Conservation (phyloP, 2,797 vertebrate genomes). For the Halcyon leucocephala region DNA sequence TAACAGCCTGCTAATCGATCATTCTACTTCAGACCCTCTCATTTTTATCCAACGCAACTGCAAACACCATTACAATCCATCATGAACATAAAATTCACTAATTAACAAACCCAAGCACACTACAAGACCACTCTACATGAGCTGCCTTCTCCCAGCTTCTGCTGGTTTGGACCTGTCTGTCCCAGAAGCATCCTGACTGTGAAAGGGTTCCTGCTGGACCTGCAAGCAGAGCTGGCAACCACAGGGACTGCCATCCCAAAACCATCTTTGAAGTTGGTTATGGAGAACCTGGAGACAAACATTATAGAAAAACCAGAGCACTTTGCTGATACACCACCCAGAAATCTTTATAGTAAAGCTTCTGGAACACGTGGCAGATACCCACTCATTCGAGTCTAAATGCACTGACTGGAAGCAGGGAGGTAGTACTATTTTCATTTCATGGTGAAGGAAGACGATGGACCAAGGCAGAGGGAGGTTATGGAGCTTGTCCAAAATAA, state of each 20-base stretch:
- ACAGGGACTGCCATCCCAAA: background rate
- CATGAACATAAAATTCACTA: background rate
- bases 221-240: background rate
- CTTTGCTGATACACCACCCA: background rate
- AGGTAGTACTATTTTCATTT: background rate
- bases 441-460: background rate
- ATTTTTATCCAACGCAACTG: background rate
- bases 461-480: background rate
- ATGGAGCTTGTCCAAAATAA: constrained; percentile 7
- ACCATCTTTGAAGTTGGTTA: background rate
- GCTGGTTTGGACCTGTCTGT: background rate
- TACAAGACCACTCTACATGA: background rate
- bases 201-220: background rate
- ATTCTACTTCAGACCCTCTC: background rate
- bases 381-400: background rate
- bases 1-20: background rate
- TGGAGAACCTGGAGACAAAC: background rate
- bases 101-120: background rate
- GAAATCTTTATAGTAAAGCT: background rate
- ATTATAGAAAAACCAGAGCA: background rate
- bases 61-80: background rate
- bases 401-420: background rate
- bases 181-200: background rate
- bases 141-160: background rate
- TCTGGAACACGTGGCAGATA: background rate